A percentile compares a stretch with the other conserved stretches of the same genome.
phyloP scores from a whole-genome alignment of 2,797 vertebrate genomes.

The Myotis daubentonii region DNA sequence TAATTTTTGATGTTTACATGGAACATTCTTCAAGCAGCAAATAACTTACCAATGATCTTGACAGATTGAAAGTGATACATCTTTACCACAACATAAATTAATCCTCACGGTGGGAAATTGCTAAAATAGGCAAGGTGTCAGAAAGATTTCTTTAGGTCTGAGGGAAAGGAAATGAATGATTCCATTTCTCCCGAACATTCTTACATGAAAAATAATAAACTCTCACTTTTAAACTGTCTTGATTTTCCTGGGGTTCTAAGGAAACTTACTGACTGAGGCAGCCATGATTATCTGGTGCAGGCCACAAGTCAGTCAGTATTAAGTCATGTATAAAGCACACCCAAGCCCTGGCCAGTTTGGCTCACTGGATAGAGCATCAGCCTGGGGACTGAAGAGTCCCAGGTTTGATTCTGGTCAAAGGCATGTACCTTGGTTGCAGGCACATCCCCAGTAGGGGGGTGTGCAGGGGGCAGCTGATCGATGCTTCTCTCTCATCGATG shows the following conservation, averaged over 20 bases:
- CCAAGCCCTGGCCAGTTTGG: not conserved
- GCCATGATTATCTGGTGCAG: conserved; percentile 46
- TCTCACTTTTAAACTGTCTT: conserved; percentile 72
- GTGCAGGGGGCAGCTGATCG: too few species aligned
- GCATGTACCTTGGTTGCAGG: too few species aligned
- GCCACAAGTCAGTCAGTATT: not conserved
- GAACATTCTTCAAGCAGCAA: conserved; percentile 76
- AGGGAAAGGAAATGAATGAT: conserved; percentile 79
- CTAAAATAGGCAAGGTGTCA: conserved; percentile 76
- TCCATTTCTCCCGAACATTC: conserved; percentile 74
- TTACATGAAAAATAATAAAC: conserved; percentile 78
- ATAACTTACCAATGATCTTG: conserved; percentile 71
- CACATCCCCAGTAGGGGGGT: too few species aligned
- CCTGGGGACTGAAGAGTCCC: too few species aligned
- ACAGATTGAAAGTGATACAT: conserved; percentile 77
- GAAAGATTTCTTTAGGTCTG: conserved; percentile 76
- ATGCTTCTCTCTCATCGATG: too few species aligned
- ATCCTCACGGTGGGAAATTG: conserved; percentile 72
- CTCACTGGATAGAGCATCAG: too few species aligned
- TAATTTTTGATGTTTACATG: conserved; percentile 78
- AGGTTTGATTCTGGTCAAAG: too few species aligned
- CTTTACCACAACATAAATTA: conserved; percentile 81
- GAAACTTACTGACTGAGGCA: conserved; percentile 47
- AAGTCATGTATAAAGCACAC: conserved; percentile 28
- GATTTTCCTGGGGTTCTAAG: conserved; percentile 40